phyloP scores from a whole-genome alignment of 2,797 vertebrate genomes.

The Pterois miles region DNA sequence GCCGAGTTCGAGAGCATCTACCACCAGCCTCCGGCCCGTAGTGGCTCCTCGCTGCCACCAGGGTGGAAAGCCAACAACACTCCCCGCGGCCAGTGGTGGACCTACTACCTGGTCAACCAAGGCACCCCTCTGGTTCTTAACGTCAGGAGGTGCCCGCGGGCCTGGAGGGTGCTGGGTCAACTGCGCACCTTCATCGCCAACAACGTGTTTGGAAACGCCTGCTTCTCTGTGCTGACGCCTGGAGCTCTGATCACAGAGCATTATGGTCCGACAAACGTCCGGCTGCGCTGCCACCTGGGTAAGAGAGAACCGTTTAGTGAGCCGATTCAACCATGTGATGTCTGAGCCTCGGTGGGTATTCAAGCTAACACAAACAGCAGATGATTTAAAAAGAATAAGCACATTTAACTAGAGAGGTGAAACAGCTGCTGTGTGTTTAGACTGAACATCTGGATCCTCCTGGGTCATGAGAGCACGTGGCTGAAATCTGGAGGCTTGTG shows the following conservation, averaged over 20 bases:
- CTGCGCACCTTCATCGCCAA: slow-evolving; percentile 97
- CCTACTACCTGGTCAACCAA: slow-evolving; percentile 97
- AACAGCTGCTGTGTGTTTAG: slow-evolving; percentile 32
- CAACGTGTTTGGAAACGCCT: slow-evolving; percentile 98
- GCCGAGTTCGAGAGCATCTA: slow-evolving; percentile 95
- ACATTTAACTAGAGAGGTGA: slow-evolving; percentile 8
- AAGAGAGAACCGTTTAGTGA: slow-evolving; percentile 52
- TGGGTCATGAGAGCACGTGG: slow-evolving; percentile 10
- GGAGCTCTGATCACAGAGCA: slow-evolving; percentile 93
- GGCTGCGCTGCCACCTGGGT: slow-evolving; percentile 98
- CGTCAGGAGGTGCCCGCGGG: slow-evolving; percentile 93
- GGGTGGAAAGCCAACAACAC: slow-evolving; percentile 96
- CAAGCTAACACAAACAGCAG: slow-evolving; percentile 7
- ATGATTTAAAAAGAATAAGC: slow-evolving; percentile 18
- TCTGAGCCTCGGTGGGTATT: slow-evolving; percentile 18
- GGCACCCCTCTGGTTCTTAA: slow-evolving; percentile 93
- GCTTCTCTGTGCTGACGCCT: slow-evolving; percentile 94
- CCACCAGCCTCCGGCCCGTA: slow-evolving; percentile 87
- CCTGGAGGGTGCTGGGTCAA: slow-evolving; percentile 94
- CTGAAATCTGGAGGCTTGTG: slow-evolving; percentile 2
- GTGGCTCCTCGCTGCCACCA: slow-evolving; percentile 84
- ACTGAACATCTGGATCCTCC: slow-evolving; percentile 13
- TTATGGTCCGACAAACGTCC: slow-evolving; percentile 96
- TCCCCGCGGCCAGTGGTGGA: slow-evolving; percentile 95
- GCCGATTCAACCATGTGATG: slow-evolving; percentile 12